These are phyloP conservation scores for Agonopterix alstromeriana DNA, from an alignment of 2,888 invertebrate species.

Conservation along the genomic window DNA sequence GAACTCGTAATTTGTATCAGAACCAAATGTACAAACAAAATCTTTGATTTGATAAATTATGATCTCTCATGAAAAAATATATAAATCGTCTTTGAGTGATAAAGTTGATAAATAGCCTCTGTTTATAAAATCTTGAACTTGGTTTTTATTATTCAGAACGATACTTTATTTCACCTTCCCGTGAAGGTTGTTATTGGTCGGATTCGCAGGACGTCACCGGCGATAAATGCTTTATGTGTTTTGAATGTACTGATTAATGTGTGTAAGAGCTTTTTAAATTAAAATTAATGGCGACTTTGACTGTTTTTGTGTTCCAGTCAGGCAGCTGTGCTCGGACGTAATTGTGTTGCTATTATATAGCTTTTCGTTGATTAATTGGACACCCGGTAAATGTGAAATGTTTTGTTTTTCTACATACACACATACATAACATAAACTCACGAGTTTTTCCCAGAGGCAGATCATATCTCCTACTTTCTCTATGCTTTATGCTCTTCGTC, in stretches of 20 bases:
- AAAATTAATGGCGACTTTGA: slow-evolving; percentile 24
- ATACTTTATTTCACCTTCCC: slow-evolving; percentile 24
- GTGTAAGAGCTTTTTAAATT: slow-evolving; percentile 26
- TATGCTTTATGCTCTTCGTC: no score
- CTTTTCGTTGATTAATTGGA: neutral
- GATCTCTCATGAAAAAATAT: neutral
- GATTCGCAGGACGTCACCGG: slow-evolving; percentile 16
- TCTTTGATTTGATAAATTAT: no score
- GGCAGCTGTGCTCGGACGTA: slow-evolving; percentile 44
- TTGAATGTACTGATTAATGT: slow-evolving; percentile 27
- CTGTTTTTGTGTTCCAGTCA: slow-evolving; percentile 26
- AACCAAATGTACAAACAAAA: no score
- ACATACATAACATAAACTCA: no score
- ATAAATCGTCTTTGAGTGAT: no score
- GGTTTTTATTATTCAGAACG: slow-evolving; percentile 21
- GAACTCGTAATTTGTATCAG: no score
- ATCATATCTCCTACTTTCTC: no score
- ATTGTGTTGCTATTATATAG: slow-evolving; percentile 13
- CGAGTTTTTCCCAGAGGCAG: no score
- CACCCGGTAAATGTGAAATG: no score
- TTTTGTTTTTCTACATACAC: no score
- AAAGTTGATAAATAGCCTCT: no score
- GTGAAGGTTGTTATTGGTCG: slow-evolving; percentile 23
- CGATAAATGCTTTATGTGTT: slow-evolving; percentile 18
- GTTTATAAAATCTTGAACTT: slow-evolving; percentile 22